Evolutionary conservation across 2,888 invertebrate genomes (phyloP).

Genomic region (Catocala nupta): DNA sequence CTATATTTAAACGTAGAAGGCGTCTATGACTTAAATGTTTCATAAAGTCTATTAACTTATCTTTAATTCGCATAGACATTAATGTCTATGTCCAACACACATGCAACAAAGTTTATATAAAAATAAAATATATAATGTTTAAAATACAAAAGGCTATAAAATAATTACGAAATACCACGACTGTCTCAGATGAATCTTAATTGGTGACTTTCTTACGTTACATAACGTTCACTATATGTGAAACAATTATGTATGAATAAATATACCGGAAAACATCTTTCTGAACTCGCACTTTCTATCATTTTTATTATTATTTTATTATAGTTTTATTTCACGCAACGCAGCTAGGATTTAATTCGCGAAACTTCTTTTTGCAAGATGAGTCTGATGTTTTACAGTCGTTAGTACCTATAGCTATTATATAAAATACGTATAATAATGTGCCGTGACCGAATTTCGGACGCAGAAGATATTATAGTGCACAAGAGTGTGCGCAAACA

Average conservation of each 20-base stretch:
- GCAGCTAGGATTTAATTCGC: conserved; percentile 47
- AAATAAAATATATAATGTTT: conserved; percentile 27
- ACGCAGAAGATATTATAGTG: too few relatives aligned
- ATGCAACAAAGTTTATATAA: conserved; percentile 11
- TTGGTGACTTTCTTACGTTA: conserved; percentile 82
- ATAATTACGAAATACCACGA: conserved; percentile 52
- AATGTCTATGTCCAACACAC: not conserved
- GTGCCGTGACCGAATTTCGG: too few relatives aligned
- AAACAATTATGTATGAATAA: conserved; percentile 83
- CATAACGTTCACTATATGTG: conserved; percentile 73
- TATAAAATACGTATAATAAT: too few relatives aligned
- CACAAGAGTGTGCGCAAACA: too few relatives aligned
- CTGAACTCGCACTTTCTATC: conserved; percentile 75
- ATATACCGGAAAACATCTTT: conserved; percentile 76
- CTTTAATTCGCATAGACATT: too few relatives aligned
- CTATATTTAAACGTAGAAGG: too few relatives aligned
- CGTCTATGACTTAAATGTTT: too few relatives aligned
- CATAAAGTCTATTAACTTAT: too few relatives aligned
- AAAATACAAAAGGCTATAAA: conserved; percentile 43
- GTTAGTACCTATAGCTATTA: too few relatives aligned
- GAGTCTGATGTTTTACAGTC: not conserved
- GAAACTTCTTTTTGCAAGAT: conserved; percentile 26
- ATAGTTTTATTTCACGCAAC: conserved; percentile 73
- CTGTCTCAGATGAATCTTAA: conserved; percentile 71
- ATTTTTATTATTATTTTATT: conserved; percentile 60